Evolutionary conservation across 2,888 invertebrate genomes (phyloP).

Genomic region (Parnassius orleans): DNA sequence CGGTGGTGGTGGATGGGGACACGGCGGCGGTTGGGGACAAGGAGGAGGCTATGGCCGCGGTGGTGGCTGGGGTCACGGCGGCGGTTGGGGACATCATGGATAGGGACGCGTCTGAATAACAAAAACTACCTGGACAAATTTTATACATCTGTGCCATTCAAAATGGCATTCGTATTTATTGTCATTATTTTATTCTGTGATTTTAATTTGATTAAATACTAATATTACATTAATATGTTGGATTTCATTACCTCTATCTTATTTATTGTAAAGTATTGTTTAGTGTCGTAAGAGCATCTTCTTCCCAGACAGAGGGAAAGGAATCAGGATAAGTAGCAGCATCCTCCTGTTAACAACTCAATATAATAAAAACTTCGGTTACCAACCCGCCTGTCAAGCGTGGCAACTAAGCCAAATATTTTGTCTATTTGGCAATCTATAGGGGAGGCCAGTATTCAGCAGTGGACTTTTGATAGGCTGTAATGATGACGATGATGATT

Average conservation of each 20-base stretch:
- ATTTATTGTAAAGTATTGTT: no score
- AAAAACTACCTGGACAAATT: not conserved
- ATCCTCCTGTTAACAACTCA: no score
- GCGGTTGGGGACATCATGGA: conserved; percentile 8
- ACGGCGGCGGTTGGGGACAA: conserved; percentile 22
- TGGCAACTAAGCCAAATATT: no score
- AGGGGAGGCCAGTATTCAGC: no score
- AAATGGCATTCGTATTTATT: not conserved
- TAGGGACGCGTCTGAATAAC: not conserved
- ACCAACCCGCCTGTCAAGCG: no score
- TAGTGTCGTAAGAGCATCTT: no score
- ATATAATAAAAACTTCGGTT: no score
- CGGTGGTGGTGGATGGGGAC: conserved; percentile 25
- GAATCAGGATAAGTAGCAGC: no score
- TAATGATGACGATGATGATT: no score
- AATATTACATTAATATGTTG: not conserved
- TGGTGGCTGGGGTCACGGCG: conserved; percentile 15
- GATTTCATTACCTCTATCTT: not conserved
- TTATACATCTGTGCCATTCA: not conserved
- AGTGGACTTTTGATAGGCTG: no score
- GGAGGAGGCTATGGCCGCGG: conserved; percentile 27
- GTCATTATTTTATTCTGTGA: not conserved
- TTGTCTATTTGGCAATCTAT: no score
- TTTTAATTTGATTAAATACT: not conserved
- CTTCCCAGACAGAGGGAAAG: no score